Evolutionary conservation across 2,797 vertebrate genomes (phyloP), one percentile per base, ranked within the genome.

Genomic region (Psittacula echo): DNA sequence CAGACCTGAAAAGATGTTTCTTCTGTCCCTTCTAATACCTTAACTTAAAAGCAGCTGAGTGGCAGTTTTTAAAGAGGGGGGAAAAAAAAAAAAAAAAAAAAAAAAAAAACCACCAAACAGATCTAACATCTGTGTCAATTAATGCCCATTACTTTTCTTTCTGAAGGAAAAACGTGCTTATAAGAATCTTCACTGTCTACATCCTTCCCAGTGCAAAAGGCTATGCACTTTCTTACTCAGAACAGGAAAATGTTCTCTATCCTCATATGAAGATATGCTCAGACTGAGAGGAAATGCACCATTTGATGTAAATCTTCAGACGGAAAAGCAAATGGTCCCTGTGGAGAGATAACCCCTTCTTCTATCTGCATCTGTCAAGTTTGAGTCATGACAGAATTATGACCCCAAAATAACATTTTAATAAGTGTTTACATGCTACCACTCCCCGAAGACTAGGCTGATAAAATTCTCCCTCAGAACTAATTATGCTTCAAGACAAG

Each of bases 401-500:
- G 91, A 95, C 95, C 89, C 81, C 85, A 96, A 96, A 92, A 97
- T 95, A 97, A 97, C 95, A 97, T 97, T 98, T 97, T 97, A 98
- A 97, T 98, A 98, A 96, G 89, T 95, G 84, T 98, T 98, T 98
- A 96, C 97, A 97, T 85, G 91, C 89, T 96, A 95, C 93, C 87
- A 74, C 93, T 98, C 97, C 97, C 97, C 50, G 79, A 97, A 98
- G 97, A 97, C 89, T 79, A 91, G 18, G 41, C 62, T 97, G 97
- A 98, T 96, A 97, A 97, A 97, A 97, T 94, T 93, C 73, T 97
- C 94, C 86, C 94, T 97, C 92, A 82, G 74, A 98, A 97, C 94
- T 97, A 97, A 98, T 98, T 98, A 97, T 47, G 54, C 90, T 97
- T 96, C 83, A 93, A 96, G 95, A 97, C 91, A 96, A 94, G 92